Evolutionary conservation across 2,797 vertebrate genomes (phyloP).

Genomic region (Eleutherodactylus coqui): DNA sequence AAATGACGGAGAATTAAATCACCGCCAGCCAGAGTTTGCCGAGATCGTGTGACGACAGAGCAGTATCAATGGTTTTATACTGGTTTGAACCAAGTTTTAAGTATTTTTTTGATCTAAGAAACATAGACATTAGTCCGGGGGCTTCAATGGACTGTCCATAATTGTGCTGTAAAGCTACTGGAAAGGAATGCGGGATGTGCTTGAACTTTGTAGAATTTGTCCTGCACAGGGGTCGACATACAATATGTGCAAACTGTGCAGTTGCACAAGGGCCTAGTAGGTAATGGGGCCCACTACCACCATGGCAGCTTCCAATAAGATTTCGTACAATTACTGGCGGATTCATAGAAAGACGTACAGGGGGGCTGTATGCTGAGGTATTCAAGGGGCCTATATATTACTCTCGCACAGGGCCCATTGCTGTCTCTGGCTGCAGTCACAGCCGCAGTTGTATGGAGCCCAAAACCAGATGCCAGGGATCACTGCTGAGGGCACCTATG

Average conservation of each 20-base stretch:
- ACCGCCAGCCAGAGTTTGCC: not conserved
- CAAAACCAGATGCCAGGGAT: not conserved
- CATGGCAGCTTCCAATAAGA: not conserved
- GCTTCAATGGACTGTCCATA: slow-evolving; percentile 11
- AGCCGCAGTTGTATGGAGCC: not conserved
- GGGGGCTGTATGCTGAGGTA: no score
- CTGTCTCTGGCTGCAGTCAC: not conserved
- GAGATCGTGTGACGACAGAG: slow-evolving; percentile 19
- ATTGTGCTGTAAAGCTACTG: not conserved
- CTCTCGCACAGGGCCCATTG: not conserved
- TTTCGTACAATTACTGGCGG: not conserved
- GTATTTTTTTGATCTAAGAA: slow-evolving; percentile 51
- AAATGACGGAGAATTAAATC: not conserved
- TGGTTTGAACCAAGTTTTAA: slow-evolving; percentile 44
- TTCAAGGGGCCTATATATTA: no score
- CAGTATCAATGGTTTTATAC: slow-evolving; percentile 48
- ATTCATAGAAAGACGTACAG: not conserved
- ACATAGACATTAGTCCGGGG: slow-evolving; percentile 17
- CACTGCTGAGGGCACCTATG: not conserved
- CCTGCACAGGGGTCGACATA: not conserved
- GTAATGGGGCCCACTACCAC: not conserved
- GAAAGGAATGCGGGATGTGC: not conserved
- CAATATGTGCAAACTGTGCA: not conserved
- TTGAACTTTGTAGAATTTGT: not conserved
- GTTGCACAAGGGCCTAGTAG: not conserved